phyloP scores from a whole-genome alignment of 2,888 invertebrate genomes.

The Drosophila emarginata region DNA sequence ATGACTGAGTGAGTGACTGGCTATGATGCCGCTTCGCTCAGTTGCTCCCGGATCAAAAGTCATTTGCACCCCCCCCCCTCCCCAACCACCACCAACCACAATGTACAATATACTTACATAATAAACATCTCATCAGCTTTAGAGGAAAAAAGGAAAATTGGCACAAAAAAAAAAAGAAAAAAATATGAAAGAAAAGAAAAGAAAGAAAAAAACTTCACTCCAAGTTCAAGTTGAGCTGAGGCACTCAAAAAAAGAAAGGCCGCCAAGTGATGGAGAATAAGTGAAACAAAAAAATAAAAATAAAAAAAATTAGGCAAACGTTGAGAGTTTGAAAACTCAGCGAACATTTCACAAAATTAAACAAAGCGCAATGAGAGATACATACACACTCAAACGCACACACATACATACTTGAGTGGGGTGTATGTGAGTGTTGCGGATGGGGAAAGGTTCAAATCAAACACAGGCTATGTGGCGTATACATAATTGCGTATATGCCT shows the following conservation, averaged over 20 bases:
- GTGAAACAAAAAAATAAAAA: background rate
- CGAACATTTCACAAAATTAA: conserved; percentile 55
- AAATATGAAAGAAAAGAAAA: too few relatives aligned
- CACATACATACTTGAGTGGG: background rate
- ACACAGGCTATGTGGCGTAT: conserved; percentile 10
- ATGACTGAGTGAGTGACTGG: background rate
- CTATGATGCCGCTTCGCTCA: conserved; percentile 3
- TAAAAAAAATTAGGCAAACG: conserved; percentile 51
- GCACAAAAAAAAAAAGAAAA: background rate
- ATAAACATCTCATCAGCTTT: conserved; percentile 64
- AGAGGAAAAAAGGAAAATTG: conserved; percentile 21
- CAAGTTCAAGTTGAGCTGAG: conserved; percentile 30
- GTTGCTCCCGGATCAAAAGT: background rate
- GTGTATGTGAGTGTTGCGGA: background rate
- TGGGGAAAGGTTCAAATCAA: conserved; percentile 11
- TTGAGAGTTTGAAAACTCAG: conserved; percentile 42
- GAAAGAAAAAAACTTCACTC: conserved; percentile 37
- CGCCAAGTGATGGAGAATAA: conserved; percentile 5
- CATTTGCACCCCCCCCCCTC: conserved; percentile 5
- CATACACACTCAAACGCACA: conserved; percentile 11
- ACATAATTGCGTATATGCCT: conserved; percentile 23
- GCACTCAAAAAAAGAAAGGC: conserved; percentile 7
- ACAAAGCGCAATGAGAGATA: conserved; percentile 30
- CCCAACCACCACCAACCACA: background rate
- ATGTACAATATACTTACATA: conserved; percentile 55